Evolutionary conservation across 2,113 vertebrate genomes (phyloP).

Genomic region (Scalopus aquaticus): DNA sequence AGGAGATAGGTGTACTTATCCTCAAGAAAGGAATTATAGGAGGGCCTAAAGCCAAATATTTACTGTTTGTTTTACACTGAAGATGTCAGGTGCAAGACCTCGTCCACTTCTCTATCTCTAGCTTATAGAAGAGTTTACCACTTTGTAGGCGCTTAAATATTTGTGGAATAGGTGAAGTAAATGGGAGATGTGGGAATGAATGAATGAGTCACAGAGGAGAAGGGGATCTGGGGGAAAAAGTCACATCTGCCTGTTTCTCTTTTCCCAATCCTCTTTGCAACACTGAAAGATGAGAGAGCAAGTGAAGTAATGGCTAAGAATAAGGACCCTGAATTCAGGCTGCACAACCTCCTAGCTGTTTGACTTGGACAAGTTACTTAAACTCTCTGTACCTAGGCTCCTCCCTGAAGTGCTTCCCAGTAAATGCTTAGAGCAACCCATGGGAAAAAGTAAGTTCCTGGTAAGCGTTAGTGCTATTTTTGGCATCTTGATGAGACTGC

Average conservation of each 20-base stretch:
- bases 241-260: background rate
- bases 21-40: background rate
- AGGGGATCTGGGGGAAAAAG: background rate
- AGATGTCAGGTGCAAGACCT: background rate
- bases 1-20: background rate
- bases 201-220: background rate
- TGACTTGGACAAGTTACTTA: background rate
- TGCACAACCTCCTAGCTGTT: background rate
- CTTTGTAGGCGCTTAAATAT: background rate
- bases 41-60: background rate
- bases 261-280: background rate
- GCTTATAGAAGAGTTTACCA: background rate
- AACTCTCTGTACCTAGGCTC: background rate
- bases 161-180: background rate
- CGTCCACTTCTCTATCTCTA: background rate
- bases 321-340: background rate
- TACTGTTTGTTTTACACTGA: background rate
- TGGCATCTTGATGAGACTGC: background rate
- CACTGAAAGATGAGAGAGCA: background rate
- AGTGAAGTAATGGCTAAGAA: background rate
- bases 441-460: background rate
- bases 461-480: background rate
- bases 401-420: constrained; percentile 22
- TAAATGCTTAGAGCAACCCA: background rate
- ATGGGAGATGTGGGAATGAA: too few species aligned